A percentile compares a stretch with the other conserved stretches of the same genome.
phyloP scores from a whole-genome alignment of 2,888 invertebrate species.

The Tuta absoluta region DNA sequence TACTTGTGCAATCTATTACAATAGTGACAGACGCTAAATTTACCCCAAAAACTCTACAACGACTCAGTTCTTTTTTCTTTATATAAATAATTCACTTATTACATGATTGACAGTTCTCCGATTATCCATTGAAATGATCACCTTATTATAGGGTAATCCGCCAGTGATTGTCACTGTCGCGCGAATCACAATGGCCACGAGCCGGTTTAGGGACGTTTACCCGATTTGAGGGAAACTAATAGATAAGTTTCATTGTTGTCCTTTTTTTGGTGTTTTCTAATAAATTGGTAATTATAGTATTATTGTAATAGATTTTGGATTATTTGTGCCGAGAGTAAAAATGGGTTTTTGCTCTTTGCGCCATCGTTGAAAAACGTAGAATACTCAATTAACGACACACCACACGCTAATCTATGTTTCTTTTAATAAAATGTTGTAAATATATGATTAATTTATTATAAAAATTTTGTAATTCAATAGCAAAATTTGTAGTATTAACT shows the following conservation, averaged over 20 bases:
- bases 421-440: too few relatives aligned
- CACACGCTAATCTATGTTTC: too few relatives aligned
- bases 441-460: too few relatives aligned
- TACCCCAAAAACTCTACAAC: not conserved
- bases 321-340: not conserved
- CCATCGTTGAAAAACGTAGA: not conserved
- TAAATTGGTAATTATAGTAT: slow-evolving; percentile 33
- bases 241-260: slow-evolving; percentile 44
- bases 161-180: slow-evolving; percentile 40
- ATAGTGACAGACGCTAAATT: not conserved
- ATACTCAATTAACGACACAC: not conserved
- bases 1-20: too few relatives aligned
- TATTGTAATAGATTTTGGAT: slow-evolving; percentile 21
- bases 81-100: slow-evolving; percentile 37
- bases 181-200: slow-evolving; percentile 42
- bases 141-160: slow-evolving; percentile 51
- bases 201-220: slow-evolving; percentile 50
- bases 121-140: slow-evolving; percentile 45
- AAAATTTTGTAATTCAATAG: too few relatives aligned
- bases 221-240: slow-evolving; percentile 51
- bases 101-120: slow-evolving; percentile 50
- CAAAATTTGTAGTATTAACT: too few relatives aligned
- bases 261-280: slow-evolving; percentile 37
- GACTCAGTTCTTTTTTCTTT: not conserved
- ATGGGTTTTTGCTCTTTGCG: not conserved